phyloP scores from a whole-genome alignment of 2,888 invertebrate genomes.

The Dicyrtoma fusca region DNA sequence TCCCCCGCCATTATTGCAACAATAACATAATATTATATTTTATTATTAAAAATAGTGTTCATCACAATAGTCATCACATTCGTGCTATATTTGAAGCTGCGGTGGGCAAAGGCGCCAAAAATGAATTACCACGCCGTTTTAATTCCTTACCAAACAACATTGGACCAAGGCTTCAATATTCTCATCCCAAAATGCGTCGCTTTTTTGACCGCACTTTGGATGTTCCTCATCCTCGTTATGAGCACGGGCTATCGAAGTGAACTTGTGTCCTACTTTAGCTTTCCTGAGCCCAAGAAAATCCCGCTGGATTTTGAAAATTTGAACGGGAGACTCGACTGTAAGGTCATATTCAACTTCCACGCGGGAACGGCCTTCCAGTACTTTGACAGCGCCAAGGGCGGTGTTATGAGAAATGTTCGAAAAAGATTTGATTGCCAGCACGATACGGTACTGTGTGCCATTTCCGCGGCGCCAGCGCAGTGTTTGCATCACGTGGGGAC shows the following conservation, averaged over 20 bases:
- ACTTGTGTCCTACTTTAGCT: background rate
- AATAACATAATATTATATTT: no score
- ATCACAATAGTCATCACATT: background rate
- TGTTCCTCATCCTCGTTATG: constrained; percentile 21
- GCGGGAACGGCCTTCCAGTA: constrained; percentile 15
- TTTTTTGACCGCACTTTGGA: background rate
- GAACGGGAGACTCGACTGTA: background rate
- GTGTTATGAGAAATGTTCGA: background rate
- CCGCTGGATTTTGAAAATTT: constrained; percentile 6
- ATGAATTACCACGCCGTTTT: background rate
- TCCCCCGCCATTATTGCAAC: no score
- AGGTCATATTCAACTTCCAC: constrained; percentile 12
- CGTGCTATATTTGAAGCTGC: background rate
- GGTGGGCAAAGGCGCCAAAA: no score
- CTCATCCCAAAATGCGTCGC: background rate
- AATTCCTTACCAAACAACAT: constrained; percentile 1
- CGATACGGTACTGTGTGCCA: constrained; percentile 11
- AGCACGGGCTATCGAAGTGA: constrained; percentile 18
- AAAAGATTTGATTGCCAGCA: constrained; percentile 1
- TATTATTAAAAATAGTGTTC: no score
- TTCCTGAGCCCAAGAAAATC: constrained; percentile 1
- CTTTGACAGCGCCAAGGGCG: constrained; percentile 20
- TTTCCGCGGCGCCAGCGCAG: background rate
- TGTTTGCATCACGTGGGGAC: constrained; percentile 11
- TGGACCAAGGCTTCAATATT: constrained; percentile 22